Conservation (phyloP, 2,113 vertebrate species). For the Dermatemys mawii region DNA sequence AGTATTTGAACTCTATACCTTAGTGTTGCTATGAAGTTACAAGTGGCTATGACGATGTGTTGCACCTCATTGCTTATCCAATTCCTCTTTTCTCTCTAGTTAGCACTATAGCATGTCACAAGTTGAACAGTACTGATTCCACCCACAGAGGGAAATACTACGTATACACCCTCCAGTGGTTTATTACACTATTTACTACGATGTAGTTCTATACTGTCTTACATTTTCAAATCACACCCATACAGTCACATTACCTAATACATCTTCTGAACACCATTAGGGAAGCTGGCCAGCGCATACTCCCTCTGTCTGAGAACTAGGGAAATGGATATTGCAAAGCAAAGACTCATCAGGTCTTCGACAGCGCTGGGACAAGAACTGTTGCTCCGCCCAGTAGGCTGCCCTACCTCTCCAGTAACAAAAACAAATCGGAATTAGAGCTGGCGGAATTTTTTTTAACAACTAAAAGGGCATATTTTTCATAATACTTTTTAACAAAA, state of each 20-base stretch:
- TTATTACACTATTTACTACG: neutral
- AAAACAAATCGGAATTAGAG: neutral
- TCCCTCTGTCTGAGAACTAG: neutral
- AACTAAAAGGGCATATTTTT: neutral
- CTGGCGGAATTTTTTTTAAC: neutral
- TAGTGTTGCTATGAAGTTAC: neutral
- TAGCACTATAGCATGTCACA: neutral
- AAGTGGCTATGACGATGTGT: neutral
- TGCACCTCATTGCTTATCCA: neutral
- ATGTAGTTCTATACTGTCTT: neutral
- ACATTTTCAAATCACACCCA: neutral
- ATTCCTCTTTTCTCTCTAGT: neutral
- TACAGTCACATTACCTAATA: neutral
- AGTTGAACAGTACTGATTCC: neutral
- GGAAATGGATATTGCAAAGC: neutral
- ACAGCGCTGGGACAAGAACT: neutral
- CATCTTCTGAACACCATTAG: neutral
- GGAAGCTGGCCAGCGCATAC: neutral
- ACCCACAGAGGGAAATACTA: neutral
- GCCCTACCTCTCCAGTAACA: neutral
- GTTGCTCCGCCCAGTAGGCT: neutral
- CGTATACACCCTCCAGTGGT: neutral
- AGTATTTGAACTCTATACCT: neutral
- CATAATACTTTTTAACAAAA: neutral
- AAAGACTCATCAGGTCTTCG: neutral